Conservation (phyloP, 2,797 vertebrate species). For the Pampus argenteus region DNA sequence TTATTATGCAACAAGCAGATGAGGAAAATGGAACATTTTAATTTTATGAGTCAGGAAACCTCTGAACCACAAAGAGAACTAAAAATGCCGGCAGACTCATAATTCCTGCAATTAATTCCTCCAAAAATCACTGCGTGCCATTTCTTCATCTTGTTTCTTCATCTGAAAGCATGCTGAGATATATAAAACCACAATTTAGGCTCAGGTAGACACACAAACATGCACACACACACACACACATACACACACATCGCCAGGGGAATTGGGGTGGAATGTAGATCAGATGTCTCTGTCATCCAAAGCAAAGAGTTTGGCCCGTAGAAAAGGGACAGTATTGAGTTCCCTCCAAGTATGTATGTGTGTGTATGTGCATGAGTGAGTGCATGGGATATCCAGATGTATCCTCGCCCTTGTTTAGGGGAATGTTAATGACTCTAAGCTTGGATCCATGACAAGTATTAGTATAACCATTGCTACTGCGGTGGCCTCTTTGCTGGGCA, state of each 20-base stretch:
- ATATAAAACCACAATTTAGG: conserved; percentile 39
- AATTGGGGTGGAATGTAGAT: conserved; percentile 77
- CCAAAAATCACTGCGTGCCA: no score
- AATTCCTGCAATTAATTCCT: no score
- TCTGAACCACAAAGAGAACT: conserved; percentile 26
- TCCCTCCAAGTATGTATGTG: conserved; percentile 51
- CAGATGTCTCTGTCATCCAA: conserved; percentile 75
- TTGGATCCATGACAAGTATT: conserved; percentile 60
- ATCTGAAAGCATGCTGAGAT: conserved; percentile 23
- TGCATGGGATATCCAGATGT: conserved; percentile 56
- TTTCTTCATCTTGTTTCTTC: conserved; percentile 1
- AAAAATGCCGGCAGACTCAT: conserved; percentile 7
- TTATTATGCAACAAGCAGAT: conserved; percentile 19
- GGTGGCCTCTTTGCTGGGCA: conserved; percentile 16
- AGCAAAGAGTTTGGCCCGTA: conserved; percentile 66
- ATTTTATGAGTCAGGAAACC: conserved; percentile 33
- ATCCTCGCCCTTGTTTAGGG: conserved; percentile 54
- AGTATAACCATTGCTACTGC: conserved; percentile 34
- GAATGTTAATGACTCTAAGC: conserved; percentile 70
- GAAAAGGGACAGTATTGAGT: conserved; percentile 78
- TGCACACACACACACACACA: conserved; percentile 34
- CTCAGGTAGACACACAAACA: conserved; percentile 29
- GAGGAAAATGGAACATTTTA: conserved; percentile 13
- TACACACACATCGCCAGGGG: conserved; percentile 64
- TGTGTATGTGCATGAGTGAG: conserved; percentile 34